Base-by-base conservation (phyloP, 2,888 invertebrate species). In the Polylopha cassiicola region DNA sequence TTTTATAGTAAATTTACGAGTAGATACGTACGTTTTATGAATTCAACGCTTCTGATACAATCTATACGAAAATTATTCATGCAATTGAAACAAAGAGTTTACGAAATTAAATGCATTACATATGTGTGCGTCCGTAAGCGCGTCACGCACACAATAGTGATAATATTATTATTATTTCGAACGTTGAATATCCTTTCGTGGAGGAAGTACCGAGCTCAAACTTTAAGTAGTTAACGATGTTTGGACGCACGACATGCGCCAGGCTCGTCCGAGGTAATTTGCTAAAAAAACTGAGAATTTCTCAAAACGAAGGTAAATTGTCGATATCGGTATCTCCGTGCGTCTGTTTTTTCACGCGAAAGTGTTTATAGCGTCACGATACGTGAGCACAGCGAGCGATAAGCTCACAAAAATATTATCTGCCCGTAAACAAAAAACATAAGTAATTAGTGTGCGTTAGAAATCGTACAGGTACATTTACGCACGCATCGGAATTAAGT, bases 401-500 rank as follows among this genome's bases (percentile, higher is more conserved):
- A 78, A 79, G 76, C 77, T 75, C 72, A 72, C 70, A 71, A 80
- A 79, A 77, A 73, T 72, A 67, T 65, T 68, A 66, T 75, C 72
- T 70, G 65, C 69, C 67, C 53, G 61, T 64, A 61, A 63, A 63
- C 64, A 68, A 68, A 69, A 74, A 78, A 79, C 75, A 69, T 67
- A 61, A 56, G 47, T 73, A 81, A 81, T 79, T 77, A 64, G 64
- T 42, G 53, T 77, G 73, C 73, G 74, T 73, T 81, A 79, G 79
- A 78, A 79, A 81, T 75, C 74, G 75, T 65, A 71, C n/a, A n/a
- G n/a, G n/a, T 67, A 61, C 65, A 61, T 67, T 66, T 73, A 65
- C 66, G 62, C 77, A 81, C 82, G 82, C 84, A 82, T 80, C 68
- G 70, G 75, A 74, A 78, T 82, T 78, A 75, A 77, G 75, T 74